phyloP scores from a whole-genome alignment of 1,140 invertebrate species.

The Trissolcus basalis region DNA sequence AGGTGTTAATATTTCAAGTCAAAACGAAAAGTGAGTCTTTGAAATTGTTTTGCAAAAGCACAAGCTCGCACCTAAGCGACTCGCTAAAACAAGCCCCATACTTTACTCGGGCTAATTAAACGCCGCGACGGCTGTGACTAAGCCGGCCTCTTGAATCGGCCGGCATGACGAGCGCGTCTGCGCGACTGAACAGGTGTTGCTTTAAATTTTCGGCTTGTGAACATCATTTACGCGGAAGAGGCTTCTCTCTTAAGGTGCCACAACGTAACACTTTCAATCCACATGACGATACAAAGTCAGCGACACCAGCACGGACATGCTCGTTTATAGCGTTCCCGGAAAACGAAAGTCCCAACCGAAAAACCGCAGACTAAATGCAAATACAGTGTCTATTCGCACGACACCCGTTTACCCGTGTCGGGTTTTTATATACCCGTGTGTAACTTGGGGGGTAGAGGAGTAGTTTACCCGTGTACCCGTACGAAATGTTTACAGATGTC shows the following conservation, averaged over 20 bases:
- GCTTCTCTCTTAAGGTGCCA: conserved; percentile 35
- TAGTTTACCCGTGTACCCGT: too few relatives aligned
- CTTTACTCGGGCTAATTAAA: conserved; percentile 27
- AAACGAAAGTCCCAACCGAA: conserved; percentile 25
- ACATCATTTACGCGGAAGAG: conserved; percentile 57
- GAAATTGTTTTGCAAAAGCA: too few relatives aligned
- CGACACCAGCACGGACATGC: conserved; percentile 25
- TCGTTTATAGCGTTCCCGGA: conserved; percentile 30
- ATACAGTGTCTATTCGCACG: too few relatives aligned
- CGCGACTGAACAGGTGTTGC: conserved; percentile 59
- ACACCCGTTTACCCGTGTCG: too few relatives aligned
- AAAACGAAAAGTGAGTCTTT: too few relatives aligned
- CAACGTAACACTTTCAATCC: conserved; percentile 31
- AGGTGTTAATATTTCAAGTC: too few relatives aligned
- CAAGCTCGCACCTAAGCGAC: conserved; percentile 4
- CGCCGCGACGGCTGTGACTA: conserved; percentile 27
- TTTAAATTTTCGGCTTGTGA: conserved; percentile 58
- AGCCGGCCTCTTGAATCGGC: conserved; percentile 26
- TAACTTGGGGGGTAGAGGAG: too few relatives aligned
- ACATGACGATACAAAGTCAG: conserved; percentile 27
- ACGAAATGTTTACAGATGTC: too few relatives aligned
- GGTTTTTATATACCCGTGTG: too few relatives aligned
- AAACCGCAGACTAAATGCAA: conserved; percentile 34
- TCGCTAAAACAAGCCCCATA: conserved; percentile 21
- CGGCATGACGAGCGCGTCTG: conserved; percentile 8